Evolutionary conservation across 1,140 invertebrate genomes (phyloP), one percentile per base, ranked within the genome.

Genomic region (Venustaconcha ellipsiformis): DNA sequence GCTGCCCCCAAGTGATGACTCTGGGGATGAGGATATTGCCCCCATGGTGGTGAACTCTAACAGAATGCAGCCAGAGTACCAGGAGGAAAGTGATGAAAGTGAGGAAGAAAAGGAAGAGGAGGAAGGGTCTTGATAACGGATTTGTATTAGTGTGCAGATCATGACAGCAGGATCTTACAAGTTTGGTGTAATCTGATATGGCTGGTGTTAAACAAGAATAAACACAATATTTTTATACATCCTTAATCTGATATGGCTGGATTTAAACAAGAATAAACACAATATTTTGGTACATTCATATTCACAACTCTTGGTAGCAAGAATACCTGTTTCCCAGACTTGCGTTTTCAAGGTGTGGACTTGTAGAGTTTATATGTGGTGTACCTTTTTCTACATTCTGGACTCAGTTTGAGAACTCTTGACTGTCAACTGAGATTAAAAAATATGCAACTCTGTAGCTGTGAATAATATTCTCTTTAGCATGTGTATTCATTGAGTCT

Each of bases 1-100:
- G 80, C 74, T 87, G 57, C 86, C 86, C n/a, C 84, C 86, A 15
- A 83, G 80, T 79, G 85, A 83, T 75, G 81, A 82, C 58, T 76
- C 78, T 4, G 82, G 80, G 37, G 72, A 80, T 62, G 83, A 82
- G 18, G 78, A 80, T 18, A 60, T 78, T 37, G 78, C 67, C 8
- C 72, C 72, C 55, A 67, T 70, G 65, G 80, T 86, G 48, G 72
- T 82, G 12, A 86, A 86, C 71, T 62, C 77, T 30, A 86, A 86
- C 69, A 75, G 84, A 67, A 69, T 74, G 18, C 48, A 79, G 14
- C 77, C 79, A 30, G 74, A 63, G 23, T 80, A 82, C 72, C 71
- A 81, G 55, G 83, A 85, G 57, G 76, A 48, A 15, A 69, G 65
- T 63, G 64, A 67, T 57, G 71, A 66, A 57, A 55, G 67, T 72